Evolutionary conservation across 1,140 invertebrate genomes (phyloP).

Genomic region (Lepidurus arcticus): DNA sequence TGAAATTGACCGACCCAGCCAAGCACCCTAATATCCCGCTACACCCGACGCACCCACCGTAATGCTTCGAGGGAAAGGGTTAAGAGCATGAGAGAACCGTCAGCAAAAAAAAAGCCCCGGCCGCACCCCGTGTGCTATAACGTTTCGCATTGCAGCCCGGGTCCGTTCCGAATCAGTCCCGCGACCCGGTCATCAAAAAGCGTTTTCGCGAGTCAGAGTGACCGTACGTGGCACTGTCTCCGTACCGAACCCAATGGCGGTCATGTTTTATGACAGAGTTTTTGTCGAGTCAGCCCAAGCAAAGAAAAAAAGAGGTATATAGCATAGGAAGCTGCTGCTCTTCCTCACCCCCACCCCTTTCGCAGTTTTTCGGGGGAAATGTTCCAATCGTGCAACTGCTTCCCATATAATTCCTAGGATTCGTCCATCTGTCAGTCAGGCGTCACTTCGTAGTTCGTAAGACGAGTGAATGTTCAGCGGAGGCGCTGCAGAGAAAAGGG

Average conservation of each 20-base stretch:
- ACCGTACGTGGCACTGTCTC: too few relatives aligned
- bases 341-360: not conserved
- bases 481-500: not conserved
- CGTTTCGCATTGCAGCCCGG: too few relatives aligned
- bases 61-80: too few relatives aligned
- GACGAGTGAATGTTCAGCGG: not conserved
- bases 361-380: not conserved
- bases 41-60: too few relatives aligned
- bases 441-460: constrained; percentile 11
- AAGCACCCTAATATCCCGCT: too few relatives aligned
- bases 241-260: not conserved
- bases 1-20: too few relatives aligned
- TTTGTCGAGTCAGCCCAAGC: not conserved
- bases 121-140: too few relatives aligned
- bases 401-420: constrained; percentile 11
- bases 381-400: constrained; percentile 21
- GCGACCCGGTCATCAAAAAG: too few relatives aligned
- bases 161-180: too few relatives aligned
- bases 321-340: not conserved
- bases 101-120: too few relatives aligned
- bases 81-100: too few relatives aligned
- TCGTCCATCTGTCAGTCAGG: constrained; percentile 12
- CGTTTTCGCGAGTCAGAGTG: too few relatives aligned
- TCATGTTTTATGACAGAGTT: constrained; percentile 8
- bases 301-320: not conserved